Base-by-base conservation (phyloP, 2,888 invertebrate species). In the Allacma fusca region DNA sequence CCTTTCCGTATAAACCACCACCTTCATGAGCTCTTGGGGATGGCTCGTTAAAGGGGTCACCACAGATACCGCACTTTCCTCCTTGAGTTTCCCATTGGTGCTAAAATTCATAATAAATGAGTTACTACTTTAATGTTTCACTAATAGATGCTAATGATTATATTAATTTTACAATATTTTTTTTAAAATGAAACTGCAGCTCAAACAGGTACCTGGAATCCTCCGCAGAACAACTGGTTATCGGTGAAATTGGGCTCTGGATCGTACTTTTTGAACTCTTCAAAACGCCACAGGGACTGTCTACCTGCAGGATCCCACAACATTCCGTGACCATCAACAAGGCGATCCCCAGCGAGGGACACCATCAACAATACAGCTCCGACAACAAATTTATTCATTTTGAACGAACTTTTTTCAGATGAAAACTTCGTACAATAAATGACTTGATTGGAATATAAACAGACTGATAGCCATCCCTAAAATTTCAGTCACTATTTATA, bases 61-160 rank as follows among this genome's bases (percentile, higher is more conserved):
- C 88, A 80, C 88, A 88, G 5, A 88, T 85, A 0, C 88, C 88
- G 81, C 88, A 88, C 75, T 86, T 86, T 0, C 88, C 88, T 7
- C 83, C 83, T 75, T 86, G 86, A 0, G 26, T 24, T 34, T 70
- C 59, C 21, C 21, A 76, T 76, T 76, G 76, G 24, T 40, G 62
- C 75, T 75, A 5, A n/a, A 28, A 57, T 65, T 16, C 62, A 23
- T 24, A 21, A 75, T 5, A 44, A 65, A 24, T 65, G 23, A 23
- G 2, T 23, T 43, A 43, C 23, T 69, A 43, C 28, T 29, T 65
- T 24, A 24, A 65, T 21, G 19, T 65, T 26, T 21, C 7, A 9
- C 26, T 16, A 21, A 26, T 65, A 1, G 65, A 4, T 9, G 7
- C 23, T 24, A 65, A 4, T 12, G 26, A 62, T 19, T 5, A 40